Percentiles rank a stretch among this genome's conserved stretches.
Evolutionary conservation across 2,888 invertebrate species (phyloP).

Genomic region (Aethes cnicana): DNA sequence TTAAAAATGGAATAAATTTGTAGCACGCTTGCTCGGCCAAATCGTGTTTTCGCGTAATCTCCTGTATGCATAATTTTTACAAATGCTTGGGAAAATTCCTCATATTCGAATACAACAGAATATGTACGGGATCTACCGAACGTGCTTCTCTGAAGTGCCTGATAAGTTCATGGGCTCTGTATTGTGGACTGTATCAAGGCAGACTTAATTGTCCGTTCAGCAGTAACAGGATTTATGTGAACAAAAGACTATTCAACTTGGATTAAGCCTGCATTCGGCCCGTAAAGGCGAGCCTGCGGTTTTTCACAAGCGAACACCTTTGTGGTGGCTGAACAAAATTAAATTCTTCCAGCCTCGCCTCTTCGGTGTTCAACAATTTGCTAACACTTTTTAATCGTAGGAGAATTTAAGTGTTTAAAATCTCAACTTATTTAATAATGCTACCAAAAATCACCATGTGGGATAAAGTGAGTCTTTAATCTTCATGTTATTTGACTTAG

Average conservation of each 20-base stretch:
- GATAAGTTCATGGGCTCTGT: neutral
- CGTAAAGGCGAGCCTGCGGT: conserved; percentile 6
- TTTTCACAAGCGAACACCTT: conserved; percentile 5
- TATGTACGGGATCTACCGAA: neutral
- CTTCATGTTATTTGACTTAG: no score
- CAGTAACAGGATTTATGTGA: conserved; percentile 2
- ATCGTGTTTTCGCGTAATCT: no score
- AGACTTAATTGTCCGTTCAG: neutral
- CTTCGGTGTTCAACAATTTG: neutral
- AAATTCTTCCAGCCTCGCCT: conserved; percentile 10
- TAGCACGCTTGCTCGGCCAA: no score
- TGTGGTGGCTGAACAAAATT: conserved; percentile 17
- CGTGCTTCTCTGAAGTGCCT: neutral
- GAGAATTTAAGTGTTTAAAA: neutral
- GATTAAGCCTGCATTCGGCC: neutral
- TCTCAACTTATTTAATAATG: neutral
- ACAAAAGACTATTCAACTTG: conserved; percentile 14
- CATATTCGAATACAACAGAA: neutral
- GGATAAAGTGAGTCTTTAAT: no score
- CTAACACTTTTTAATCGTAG: neutral
- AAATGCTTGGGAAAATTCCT: no score
- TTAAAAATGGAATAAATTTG: no score
- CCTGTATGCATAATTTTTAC: no score
- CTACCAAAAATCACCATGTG: no score
- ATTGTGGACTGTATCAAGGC: neutral